These are phyloP conservation scores for Ceratotherium simum DNA, from an alignment of 2,113 vertebrate genomes.

Conservation along the genomic window DNA sequence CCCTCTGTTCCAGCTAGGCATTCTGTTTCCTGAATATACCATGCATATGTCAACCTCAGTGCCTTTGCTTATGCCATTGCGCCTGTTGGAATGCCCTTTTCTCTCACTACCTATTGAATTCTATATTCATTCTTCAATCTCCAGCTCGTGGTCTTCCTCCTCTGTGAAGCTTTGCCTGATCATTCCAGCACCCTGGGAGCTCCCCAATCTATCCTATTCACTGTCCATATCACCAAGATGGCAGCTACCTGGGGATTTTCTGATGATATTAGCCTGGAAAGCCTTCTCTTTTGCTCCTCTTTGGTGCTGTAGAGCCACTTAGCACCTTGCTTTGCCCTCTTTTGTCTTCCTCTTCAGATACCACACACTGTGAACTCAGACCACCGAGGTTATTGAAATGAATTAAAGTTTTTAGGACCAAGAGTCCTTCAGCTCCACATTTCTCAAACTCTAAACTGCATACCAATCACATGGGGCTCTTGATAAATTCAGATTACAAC, in stretches of 20 bases:
- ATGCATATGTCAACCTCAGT: neutral
- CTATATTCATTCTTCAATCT: neutral
- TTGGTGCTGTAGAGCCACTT: neutral
- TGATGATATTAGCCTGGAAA: neutral
- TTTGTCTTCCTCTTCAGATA: neutral
- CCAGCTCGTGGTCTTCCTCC: neutral
- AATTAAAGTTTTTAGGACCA: neutral
- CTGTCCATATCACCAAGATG: neutral
- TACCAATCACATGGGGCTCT: neutral
- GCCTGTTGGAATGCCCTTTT: neutral
- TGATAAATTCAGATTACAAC: neutral
- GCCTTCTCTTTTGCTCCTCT: neutral
- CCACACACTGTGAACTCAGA: neutral
- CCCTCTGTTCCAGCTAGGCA: neutral
- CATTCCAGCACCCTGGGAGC: neutral
- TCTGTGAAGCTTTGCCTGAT: neutral
- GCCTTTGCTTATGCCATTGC: neutral
- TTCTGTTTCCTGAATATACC: neutral
- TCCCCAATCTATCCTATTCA: neutral
- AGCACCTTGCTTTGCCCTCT: neutral
- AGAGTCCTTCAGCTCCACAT: neutral
- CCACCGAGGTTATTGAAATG: neutral
- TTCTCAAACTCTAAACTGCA: neutral
- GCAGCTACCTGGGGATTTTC: neutral
- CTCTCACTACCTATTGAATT: neutral